Evolutionary conservation across 2,113 vertebrate species (phyloP), one percentile per base, ranked within the genome.

Genomic region (Callipepla californica): DNA sequence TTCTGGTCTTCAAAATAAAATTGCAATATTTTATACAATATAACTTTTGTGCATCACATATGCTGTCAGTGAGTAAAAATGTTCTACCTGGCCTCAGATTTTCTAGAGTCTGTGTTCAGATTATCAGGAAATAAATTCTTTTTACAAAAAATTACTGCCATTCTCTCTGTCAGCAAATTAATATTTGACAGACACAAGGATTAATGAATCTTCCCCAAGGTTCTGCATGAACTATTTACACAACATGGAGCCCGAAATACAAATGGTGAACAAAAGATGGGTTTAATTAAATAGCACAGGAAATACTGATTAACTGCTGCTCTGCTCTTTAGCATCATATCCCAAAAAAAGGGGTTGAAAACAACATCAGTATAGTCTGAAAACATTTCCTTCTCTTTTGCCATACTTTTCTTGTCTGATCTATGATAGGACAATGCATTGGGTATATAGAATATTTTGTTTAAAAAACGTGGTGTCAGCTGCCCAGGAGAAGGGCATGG

Each of bases 71-170:
- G 61, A 42, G 44, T 80, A 70, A 84, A 30, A 45, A 72, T 72
- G 80, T 70, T 57, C 32, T 80, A 51, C 34, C 44, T 65, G 66
- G 44, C 21, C 34, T 76, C 62, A 36, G n/a, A 36, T 66, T 76
- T 87, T 50, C 42, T 48, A 58, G 17, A 59, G 15, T 42, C 18
- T 57, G 22, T 0, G 1, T 80, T 30, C n/a, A 59, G 13, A 13
- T 22, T 87, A 73, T 50, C 53, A 82, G 28, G 36, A 23, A 87
- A 50, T 10, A 87, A 84, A 59, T 21, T 19, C 55, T 67, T 36
- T 57, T 20, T 1, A 0, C 25, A 44, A 18, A 16, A 70, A 0
- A 51, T 84, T 87, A 42, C 14, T 17, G 25, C 14, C 48, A 6
- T 59, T 25, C 26, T 70, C 22, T 66, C 30, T 61, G 11, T 47